These are phyloP conservation scores for Thermophis baileyi DNA, from an alignment of 2,113 vertebrate genomes.

Conservation along the genomic window DNA sequence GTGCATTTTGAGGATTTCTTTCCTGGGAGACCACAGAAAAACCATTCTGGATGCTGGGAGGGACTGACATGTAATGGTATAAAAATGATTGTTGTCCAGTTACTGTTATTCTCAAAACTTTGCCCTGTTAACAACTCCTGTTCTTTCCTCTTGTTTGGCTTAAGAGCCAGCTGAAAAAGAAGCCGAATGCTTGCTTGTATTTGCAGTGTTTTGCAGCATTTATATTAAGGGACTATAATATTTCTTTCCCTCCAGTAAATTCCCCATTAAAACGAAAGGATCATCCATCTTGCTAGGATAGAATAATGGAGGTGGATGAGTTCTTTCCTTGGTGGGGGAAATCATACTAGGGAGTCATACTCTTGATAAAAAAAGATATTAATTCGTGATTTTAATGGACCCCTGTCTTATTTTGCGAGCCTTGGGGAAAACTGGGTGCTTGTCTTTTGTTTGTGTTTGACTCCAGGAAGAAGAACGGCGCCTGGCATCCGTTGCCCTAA, in stretches of 20 bases:
- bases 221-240: background rate
- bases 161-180: background rate
- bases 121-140: background rate
- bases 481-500: constrained; percentile 85
- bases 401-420: background rate
- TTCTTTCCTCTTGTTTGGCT: background rate
- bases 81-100: background rate
- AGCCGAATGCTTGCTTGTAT: background rate
- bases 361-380: background rate
- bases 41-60: background rate
- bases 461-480: constrained; percentile 97
- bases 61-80: background rate
- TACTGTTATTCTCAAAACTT: background rate
- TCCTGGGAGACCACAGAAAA: background rate
- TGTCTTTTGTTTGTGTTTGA: background rate
- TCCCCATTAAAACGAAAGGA: background rate
- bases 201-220: background rate
- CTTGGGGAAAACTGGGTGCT: background rate
- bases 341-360: background rate
- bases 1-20: constrained; percentile 16
- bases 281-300: background rate
- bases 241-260: background rate
- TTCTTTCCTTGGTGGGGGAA: background rate
- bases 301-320: background rate
- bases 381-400: too few species aligned